Evolutionary conservation across 1,140 invertebrate species (phyloP), one percentile per base, ranked within the genome.

Genomic region (Pogonus chalceus): DNA sequence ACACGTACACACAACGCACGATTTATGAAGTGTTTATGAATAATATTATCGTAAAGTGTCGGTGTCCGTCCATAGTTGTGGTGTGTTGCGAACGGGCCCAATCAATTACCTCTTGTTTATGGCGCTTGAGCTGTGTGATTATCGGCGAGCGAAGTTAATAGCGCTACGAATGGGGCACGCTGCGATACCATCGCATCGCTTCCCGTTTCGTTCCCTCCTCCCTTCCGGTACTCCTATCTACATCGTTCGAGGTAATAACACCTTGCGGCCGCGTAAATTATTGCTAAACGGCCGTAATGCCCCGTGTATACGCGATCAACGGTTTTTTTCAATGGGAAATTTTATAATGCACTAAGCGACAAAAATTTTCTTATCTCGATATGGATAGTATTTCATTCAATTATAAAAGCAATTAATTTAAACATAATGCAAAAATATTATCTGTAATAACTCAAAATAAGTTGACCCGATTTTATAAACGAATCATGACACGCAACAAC

Each of bases 1-100:
- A n/a, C n/a, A n/a, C n/a, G n/a, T n/a, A n/a, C n/a, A n/a, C n/a
- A n/a, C n/a, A n/a, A n/a, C n/a, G n/a, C n/a, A 43, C 37, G 37
- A 43, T 43, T 43, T 43, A 43, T 43, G 37, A 43, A 43, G 37
- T 43, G 37, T 43, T 43, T 43, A 43, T 43, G 37, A 43, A 43
- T 43, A 43, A 43, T 43, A 43, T 43, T 43, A 43, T 43, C 37
- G 37, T 43, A 43, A 43, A 43, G 37, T 43, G 37, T 18, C 18
- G 9, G 7, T 10, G 37, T 4, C 26, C 14, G 26, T 31, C 7
- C 26, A 14, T 31, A 31, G 4, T 4, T 4, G 26, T 7, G 7
- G 37, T 16, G 37, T 16, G 18, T 43, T 43, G 37, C 37, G 18
- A 43, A 43, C 37, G 37, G 26, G 37, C 37, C n/a, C 37, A 43